Evolutionary conservation across 2,888 invertebrate genomes (phyloP).

Genomic region (Eutolmus rufibarbis): DNA sequence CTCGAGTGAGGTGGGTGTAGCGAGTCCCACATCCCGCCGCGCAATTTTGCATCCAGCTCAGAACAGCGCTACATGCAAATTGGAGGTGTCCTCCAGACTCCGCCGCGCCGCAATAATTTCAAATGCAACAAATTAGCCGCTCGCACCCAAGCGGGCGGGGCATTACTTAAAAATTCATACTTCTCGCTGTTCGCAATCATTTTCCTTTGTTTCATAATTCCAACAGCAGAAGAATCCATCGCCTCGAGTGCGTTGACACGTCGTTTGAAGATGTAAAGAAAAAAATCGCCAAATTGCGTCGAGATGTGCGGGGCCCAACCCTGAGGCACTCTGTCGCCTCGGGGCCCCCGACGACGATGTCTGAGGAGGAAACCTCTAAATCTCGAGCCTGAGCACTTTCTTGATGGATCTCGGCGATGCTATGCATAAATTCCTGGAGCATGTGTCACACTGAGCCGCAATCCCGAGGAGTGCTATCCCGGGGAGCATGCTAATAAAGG

Average conservation of each 20-base stretch:
- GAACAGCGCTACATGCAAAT: neutral
- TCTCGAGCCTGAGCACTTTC: neutral
- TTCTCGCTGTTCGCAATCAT: neutral
- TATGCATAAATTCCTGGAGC: neutral
- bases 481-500: neutral
- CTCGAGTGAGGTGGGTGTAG: neutral
- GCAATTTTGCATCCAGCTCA: neutral
- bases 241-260: neutral
- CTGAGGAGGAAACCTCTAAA: neutral
- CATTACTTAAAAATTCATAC: neutral
- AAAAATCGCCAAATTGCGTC: constrained; percentile 2
- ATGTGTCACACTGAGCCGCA: neutral
- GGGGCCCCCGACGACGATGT: neutral
- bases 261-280: neutral
- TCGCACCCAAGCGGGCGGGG: neutral
- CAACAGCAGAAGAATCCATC: neutral
- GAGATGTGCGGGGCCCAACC: neutral
- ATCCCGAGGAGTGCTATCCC: neutral
- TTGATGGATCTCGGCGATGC: neutral
- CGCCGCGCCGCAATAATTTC: neutral
- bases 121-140: neutral
- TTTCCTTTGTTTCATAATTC: neutral
- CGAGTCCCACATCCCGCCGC: neutral
- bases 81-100: neutral
- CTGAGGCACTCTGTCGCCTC: neutral